Evolutionary conservation across 2,113 vertebrate genomes (phyloP).

Genomic region (Triplophysa dalaica): DNA sequence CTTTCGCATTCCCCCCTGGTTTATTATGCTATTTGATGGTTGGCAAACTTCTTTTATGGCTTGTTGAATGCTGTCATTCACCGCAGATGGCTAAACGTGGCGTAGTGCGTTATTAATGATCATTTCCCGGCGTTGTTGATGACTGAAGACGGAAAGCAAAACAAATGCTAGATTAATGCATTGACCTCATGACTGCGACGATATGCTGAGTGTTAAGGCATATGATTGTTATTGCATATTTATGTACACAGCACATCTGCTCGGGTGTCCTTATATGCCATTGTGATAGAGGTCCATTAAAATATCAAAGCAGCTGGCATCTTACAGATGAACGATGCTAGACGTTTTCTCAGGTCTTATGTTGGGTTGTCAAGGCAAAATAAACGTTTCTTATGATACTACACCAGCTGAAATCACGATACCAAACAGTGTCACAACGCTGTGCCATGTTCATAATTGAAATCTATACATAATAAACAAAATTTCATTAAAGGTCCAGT

Average conservation of each 20-base stretch:
- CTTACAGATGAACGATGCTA: no score
- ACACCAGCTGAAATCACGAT: no score
- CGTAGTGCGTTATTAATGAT: constrained; percentile 21
- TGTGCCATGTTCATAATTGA: no score
- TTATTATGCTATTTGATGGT: constrained; percentile 38
- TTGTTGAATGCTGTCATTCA: constrained; percentile 13
- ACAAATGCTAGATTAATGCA: constrained; percentile 25
- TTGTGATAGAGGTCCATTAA: background rate
- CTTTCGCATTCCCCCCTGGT: constrained; percentile 15
- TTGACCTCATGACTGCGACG: constrained; percentile 12
- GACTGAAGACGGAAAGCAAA: constrained; percentile 21
- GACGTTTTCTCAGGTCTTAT: no score
- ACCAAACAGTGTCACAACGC: no score
- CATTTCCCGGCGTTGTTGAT: background rate
- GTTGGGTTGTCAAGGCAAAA: no score
- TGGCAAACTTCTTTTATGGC: constrained; percentile 36
- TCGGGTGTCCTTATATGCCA: background rate
- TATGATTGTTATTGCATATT: constrained; percentile 24
- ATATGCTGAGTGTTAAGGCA: background rate
- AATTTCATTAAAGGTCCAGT: no score
- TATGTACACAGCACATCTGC: background rate
- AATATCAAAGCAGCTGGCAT: no score
- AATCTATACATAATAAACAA: no score
- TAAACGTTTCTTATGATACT: no score
- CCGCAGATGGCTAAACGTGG: constrained; percentile 30